Conservation (phyloP, 2,888 invertebrate species). For the Lottia gigantea region DNA sequence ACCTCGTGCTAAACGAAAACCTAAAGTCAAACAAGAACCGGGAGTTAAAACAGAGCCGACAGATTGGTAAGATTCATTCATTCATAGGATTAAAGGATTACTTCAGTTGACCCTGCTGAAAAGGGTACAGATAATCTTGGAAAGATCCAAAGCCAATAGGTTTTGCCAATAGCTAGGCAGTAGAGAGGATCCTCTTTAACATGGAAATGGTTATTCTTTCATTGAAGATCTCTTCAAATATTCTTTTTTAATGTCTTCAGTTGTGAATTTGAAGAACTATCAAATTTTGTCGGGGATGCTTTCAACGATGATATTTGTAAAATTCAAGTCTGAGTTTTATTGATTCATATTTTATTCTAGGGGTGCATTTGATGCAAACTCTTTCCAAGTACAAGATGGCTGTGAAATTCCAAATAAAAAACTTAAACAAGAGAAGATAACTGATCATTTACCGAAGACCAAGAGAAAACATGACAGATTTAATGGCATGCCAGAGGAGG, state of each 20-base stretch:
- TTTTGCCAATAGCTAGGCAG: too few species aligned
- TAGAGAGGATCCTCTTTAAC: background rate
- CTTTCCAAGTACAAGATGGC: slow-evolving; percentile 16
- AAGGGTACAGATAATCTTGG: too few species aligned
- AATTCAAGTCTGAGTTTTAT: too few species aligned
- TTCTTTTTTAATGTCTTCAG: too few species aligned
- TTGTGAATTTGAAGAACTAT: background rate
- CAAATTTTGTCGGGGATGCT: background rate
- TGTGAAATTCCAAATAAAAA: slow-evolving; percentile 34
- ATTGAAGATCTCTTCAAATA: too few species aligned
- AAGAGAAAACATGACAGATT: slow-evolving; percentile 64
- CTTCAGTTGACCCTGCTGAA: too few species aligned
- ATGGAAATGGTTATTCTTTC: background rate
- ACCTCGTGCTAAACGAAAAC: slow-evolving; percentile 16
- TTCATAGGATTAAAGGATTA: too few species aligned
- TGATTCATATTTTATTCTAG: background rate
- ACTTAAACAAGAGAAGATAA: slow-evolving; percentile 61
- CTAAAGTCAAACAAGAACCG: slow-evolving; percentile 8
- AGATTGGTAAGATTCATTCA: slow-evolving; percentile 3
- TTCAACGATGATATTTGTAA: too few species aligned
- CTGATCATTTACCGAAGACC: slow-evolving; percentile 73
- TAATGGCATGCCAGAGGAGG: slow-evolving; percentile 86
- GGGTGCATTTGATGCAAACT: background rate
- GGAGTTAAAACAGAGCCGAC: slow-evolving; percentile 19
- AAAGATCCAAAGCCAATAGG: too few species aligned